These are phyloP conservation scores for Muschampia plurimacula DNA, from an alignment of 2,888 invertebrate genomes.

Conservation along the genomic window DNA sequence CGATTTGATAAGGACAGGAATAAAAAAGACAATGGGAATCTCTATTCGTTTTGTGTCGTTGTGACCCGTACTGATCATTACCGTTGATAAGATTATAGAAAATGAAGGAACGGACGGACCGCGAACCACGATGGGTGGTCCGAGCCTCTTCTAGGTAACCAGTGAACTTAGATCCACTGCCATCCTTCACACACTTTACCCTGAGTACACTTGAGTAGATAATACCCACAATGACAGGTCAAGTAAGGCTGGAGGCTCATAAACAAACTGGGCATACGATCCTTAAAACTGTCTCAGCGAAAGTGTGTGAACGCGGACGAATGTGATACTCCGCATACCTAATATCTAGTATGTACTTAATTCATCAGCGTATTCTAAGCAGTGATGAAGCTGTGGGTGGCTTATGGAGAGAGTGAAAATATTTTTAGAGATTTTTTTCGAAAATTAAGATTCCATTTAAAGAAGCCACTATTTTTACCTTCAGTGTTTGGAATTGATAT, in stretches of 20 bases:
- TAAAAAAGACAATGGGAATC: constrained; percentile 49
- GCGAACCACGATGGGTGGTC: constrained; percentile 74
- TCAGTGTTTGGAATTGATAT: not conserved
- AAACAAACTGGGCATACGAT: constrained; percentile 57
- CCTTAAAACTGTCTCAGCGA: constrained; percentile 81
- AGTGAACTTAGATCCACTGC: constrained; percentile 59
- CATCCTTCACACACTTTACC: constrained; percentile 40
- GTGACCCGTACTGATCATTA: constrained; percentile 67
- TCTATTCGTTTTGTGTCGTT: constrained; percentile 51
- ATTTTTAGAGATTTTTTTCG: constrained; percentile 5
- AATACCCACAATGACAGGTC: constrained; percentile 50
- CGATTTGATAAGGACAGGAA: constrained; percentile 42
- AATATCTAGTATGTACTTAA: constrained; percentile 58
- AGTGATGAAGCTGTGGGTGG: constrained; percentile 71
- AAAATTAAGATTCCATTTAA: not conserved
- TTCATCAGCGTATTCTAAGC: constrained; percentile 63
- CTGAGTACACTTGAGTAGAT: constrained; percentile 40
- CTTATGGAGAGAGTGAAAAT: constrained; percentile 38
- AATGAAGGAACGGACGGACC: constrained; percentile 65
- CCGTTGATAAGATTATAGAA: constrained; percentile 74
- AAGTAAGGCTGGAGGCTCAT: constrained; percentile 52
- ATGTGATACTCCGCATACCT: constrained; percentile 71
- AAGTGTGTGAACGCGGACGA: constrained; percentile 71
- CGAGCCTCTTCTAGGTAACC: constrained; percentile 59
- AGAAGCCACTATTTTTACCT: not conserved